These are phyloP conservation scores for Delphinus delphis DNA, from an alignment of 2,113 vertebrate genomes.

Conservation along the genomic window DNA sequence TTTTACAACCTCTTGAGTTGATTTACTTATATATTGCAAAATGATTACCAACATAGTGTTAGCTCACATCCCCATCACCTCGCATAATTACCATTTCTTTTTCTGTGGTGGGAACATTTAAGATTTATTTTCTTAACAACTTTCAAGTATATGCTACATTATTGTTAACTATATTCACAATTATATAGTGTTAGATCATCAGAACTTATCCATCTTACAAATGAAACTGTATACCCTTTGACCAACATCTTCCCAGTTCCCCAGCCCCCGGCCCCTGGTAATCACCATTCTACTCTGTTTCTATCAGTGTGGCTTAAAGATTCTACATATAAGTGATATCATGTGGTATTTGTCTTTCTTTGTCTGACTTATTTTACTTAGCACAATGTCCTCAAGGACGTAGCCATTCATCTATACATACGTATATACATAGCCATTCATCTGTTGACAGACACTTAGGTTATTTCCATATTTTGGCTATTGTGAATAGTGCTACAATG, in stretches of 20 bases:
- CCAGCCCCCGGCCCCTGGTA: background rate
- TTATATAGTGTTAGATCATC: background rate
- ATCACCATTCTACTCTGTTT: background rate
- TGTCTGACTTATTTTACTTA: background rate
- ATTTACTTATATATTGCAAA: background rate
- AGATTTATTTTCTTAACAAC: background rate
- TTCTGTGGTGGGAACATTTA: background rate
- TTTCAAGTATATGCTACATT: background rate
- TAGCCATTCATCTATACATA: background rate
- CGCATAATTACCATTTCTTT: background rate
- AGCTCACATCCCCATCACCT: background rate
- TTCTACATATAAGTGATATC: background rate
- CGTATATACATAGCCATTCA: background rate
- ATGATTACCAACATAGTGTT: background rate
- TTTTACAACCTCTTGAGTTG: background rate
- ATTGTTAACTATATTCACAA: background rate
- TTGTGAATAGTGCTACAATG: background rate
- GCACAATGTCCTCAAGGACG: background rate
- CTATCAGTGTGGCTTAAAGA: background rate
- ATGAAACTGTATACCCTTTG: background rate
- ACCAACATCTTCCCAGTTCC: background rate
- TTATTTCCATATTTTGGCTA: background rate
- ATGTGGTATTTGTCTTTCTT: background rate
- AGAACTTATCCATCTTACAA: background rate
- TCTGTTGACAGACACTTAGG: background rate